Percentiles rank a stretch among this genome's conserved stretches.
Evolutionary conservation across 92 coral and sea anemone species (phyloP).

Genomic region (Actinernus sp.): DNA sequence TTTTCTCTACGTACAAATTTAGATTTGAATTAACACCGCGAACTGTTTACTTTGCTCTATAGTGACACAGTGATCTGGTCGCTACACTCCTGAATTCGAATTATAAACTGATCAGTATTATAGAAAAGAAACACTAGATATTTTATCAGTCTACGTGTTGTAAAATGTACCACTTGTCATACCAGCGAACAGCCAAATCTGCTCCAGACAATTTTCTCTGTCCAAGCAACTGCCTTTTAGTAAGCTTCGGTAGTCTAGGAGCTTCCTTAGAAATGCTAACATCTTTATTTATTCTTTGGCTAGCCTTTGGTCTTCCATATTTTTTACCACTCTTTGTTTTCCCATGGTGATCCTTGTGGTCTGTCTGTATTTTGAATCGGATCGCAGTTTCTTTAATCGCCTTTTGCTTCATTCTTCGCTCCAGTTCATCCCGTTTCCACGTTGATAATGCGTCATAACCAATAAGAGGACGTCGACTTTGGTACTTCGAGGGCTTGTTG

Average conservation of each 20-base stretch:
- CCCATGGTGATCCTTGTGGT: not conserved
- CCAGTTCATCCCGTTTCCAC: conserved; percentile 71
- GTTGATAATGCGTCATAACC: conserved; percentile 66
- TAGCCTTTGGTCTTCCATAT: not conserved
- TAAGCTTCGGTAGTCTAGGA: conserved; percentile 25
- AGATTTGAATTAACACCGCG: too few relatives aligned
- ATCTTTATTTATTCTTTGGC: not conserved
- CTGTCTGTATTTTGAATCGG: not conserved
- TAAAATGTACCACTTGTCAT: conserved; percentile 74
- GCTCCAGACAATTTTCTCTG: conserved; percentile 45
- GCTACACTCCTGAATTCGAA: too few relatives aligned
- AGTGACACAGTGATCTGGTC: too few relatives aligned
- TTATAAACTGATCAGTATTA: too few relatives aligned
- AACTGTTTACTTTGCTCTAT: too few relatives aligned
- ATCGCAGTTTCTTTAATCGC: not conserved
- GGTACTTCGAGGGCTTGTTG: conserved; percentile 2
- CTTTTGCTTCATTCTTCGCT: conserved; percentile 25
- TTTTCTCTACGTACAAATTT: too few relatives aligned
- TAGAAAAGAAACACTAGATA: too few relatives aligned
- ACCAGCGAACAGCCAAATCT: conserved; percentile 48
- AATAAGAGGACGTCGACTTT: conserved; percentile 50
- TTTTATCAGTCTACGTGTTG: too few relatives aligned
- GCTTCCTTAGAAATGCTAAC: not conserved
- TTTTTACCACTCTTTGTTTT: not conserved
- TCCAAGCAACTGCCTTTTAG: conserved; percentile 16